Evolutionary conservation across 2,113 vertebrate species (phyloP).

Genomic region (Hippocampus zosterae): DNA sequence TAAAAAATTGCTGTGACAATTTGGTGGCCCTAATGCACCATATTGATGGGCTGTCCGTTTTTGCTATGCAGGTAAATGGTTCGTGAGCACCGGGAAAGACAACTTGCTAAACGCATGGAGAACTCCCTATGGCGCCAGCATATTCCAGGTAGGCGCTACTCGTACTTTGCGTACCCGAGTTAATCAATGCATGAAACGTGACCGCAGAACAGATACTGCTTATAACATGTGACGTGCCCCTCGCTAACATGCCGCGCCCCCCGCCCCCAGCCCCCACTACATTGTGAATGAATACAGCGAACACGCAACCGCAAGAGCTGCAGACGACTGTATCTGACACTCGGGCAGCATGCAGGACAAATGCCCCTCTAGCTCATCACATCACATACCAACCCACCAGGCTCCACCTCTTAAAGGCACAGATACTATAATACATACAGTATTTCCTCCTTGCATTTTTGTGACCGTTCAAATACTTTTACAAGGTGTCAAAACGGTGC

Average conservation of each 20-base stretch:
- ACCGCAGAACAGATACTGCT: not conserved
- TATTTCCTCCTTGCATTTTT: no score
- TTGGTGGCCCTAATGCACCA: not conserved
- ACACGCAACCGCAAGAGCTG: no score
- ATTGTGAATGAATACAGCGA: no score
- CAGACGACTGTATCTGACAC: no score
- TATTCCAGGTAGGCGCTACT: slow-evolving; percentile 83
- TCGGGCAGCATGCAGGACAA: no score
- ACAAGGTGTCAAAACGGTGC: no score
- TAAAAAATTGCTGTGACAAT: not conserved
- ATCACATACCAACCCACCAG: no score
- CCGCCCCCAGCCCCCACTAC: no score
- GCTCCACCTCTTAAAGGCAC: no score
- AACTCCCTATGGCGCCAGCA: slow-evolving; percentile 94
- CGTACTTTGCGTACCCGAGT: not conserved
- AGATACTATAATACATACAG: no score
- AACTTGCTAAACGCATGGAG: slow-evolving; percentile 97
- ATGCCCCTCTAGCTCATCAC: no score
- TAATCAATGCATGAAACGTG: not conserved
- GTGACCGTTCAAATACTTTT: not conserved
- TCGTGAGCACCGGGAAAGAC: slow-evolving; percentile 96
- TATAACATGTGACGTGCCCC: not conserved
- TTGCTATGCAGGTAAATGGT: slow-evolving; percentile 86
- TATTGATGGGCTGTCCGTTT: not conserved
- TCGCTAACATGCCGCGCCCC: not conserved